These are phyloP conservation scores for Cerastoderma edule DNA, from an alignment of 2,888 invertebrate genomes.

Conservation along the genomic window DNA sequence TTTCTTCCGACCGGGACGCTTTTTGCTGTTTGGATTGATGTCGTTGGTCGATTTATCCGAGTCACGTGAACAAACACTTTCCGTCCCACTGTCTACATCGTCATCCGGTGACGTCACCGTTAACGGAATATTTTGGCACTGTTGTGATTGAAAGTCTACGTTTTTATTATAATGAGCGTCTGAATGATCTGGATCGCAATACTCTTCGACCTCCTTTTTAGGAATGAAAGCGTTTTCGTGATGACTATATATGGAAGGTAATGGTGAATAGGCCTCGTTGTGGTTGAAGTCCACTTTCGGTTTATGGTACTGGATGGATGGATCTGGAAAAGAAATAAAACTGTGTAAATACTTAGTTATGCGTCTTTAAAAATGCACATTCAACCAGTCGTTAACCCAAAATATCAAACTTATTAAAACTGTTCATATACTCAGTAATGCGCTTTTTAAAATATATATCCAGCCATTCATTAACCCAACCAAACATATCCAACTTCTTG, in stretches of 20 bases:
- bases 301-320: constrained; percentile 29
- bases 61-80: constrained; percentile 55
- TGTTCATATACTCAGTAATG: no score
- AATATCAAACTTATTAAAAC: no score
- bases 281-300: constrained; percentile 51
- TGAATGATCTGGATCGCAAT: constrained; percentile 1
- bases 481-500: no score
- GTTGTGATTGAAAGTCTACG: constrained; percentile 18
- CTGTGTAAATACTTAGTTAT: no score
- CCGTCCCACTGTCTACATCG: constrained; percentile 59
- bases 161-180: constrained; percentile 14
- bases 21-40: constrained; percentile 42
- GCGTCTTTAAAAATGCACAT: neutral
- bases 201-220: constrained; percentile 9
- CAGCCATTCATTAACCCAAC: no score
- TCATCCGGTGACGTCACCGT: constrained; percentile 58
- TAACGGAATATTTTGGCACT: constrained; percentile 45
- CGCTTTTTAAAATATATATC: no score
- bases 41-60: constrained; percentile 40
- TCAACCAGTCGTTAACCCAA: no score
- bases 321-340: constrained; percentile 21
- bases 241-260: constrained; percentile 1
- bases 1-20: constrained; percentile 76
- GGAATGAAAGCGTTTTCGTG: constrained; percentile 18
- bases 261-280: constrained; percentile 33